phyloP scores from a whole-genome alignment of 2,888 invertebrate genomes.

The Pandemis cinnamomeana region DNA sequence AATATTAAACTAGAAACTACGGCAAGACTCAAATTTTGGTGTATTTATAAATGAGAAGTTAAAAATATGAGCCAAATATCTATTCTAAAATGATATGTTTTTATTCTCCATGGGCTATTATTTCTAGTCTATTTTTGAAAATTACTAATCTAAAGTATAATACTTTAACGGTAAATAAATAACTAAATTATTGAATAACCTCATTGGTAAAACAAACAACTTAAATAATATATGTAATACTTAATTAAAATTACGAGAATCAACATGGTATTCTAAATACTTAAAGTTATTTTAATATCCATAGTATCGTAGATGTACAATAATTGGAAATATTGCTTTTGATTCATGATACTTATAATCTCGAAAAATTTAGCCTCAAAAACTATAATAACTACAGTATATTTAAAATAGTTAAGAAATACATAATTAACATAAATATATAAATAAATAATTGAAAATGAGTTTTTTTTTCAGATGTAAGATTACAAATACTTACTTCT shows the following conservation, averaged over 20 bases:
- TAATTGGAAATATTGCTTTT: neutral
- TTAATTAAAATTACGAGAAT: slow-evolving; percentile 35
- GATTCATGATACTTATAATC: slow-evolving; percentile 2
- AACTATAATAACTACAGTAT: neutral
- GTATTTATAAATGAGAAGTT: neutral
- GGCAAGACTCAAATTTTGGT: slow-evolving; percentile 38
- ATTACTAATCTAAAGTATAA: slow-evolving; percentile 64
- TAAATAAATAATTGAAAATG: slow-evolving; percentile 11
- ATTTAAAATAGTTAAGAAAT: neutral
- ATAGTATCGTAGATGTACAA: neutral
- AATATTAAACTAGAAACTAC: slow-evolving; percentile 1
- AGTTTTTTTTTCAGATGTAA: neutral
- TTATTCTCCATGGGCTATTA: slow-evolving; percentile 61
- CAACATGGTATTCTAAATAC: neutral
- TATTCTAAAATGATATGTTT: slow-evolving; percentile 71
- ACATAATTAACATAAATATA: neutral
- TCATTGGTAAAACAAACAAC: slow-evolving; percentile 34
- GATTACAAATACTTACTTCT: neutral
- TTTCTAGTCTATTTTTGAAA: slow-evolving; percentile 34
- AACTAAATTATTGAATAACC: slow-evolving; percentile 32
- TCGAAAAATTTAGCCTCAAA: neutral
- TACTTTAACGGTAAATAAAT: slow-evolving; percentile 69
- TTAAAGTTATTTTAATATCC: neutral
- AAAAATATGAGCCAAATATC: neutral
- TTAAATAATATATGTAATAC: slow-evolving; percentile 5